Conservation (phyloP, 2,113 vertebrate genomes). For the Rhinopithecus roxellana region DNA sequence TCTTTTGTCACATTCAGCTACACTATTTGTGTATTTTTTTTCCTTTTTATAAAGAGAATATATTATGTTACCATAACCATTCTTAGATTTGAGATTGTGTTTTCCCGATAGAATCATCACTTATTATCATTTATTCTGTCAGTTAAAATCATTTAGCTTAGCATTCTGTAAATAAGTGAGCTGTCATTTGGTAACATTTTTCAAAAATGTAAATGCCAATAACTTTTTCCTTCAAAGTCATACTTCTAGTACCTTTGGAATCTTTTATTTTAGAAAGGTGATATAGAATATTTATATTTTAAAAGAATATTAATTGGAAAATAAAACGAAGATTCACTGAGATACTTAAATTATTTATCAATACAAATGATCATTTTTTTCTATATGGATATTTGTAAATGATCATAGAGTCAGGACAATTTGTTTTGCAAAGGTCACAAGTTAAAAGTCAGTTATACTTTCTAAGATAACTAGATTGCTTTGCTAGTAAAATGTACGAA, state of each 20-base stretch:
- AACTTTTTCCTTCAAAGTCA: not conserved
- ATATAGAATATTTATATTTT: not conserved
- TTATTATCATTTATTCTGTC: slow-evolving; percentile 54
- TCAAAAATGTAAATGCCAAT: not conserved
- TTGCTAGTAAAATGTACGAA: not conserved
- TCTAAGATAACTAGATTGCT: not conserved
- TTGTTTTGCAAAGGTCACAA: not conserved
- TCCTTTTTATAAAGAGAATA: not conserved
- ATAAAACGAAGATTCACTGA: not conserved
- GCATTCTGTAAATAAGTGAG: slow-evolving; percentile 51
- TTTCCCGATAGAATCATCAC: not conserved
- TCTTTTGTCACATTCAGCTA: not conserved
- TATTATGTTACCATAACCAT: slow-evolving; percentile 1
- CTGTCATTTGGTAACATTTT: not conserved
- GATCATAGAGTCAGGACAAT: not conserved
- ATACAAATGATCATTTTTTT: not conserved
- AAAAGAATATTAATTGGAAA: not conserved
- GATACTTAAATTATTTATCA: not conserved
- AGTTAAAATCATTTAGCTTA: slow-evolving; percentile 50
- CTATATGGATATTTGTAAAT: not conserved
- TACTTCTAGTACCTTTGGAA: not conserved
- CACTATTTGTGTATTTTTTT: not conserved
- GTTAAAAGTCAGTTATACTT: not conserved
- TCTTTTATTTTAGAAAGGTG: not conserved
- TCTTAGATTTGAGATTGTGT: not conserved